These are phyloP conservation scores for Bradypus variegatus DNA, from an alignment of 2,797 vertebrate genomes.

Conservation along the genomic window DNA sequence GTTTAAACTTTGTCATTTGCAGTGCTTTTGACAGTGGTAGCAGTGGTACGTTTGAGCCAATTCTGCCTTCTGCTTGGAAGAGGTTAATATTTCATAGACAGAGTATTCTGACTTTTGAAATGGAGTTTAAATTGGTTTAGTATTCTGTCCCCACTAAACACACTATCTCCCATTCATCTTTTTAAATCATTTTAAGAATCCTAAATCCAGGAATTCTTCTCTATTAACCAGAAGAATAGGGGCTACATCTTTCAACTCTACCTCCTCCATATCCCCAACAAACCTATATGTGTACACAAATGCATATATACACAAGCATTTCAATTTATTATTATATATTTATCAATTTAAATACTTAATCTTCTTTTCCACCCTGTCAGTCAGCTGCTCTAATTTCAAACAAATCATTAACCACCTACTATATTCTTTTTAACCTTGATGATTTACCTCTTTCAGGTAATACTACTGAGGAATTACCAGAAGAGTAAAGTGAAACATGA, in stretches of 20 bases:
- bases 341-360: neutral
- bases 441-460: conserved; percentile 75
- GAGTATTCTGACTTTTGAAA: neutral
- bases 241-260: neutral
- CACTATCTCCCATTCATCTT: neutral
- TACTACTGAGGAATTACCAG: conserved; percentile 83
- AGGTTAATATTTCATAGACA: neutral
- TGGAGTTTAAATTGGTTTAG: neutral
- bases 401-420: neutral
- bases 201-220: neutral
- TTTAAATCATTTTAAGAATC: neutral
- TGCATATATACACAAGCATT: neutral
- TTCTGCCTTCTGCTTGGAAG: neutral
- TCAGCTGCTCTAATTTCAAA: conserved; percentile 18
- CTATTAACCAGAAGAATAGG: neutral
- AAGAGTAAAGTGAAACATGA: conserved; percentile 83
- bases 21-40: neutral
- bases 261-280: neutral
- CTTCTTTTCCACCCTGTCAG: neutral
- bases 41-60: neutral
- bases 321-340: neutral
- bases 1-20: neutral
- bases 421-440: neutral
- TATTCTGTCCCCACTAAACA: neutral
- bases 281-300: neutral